Percentiles rank a stretch among this genome's conserved stretches.
phyloP scores from a whole-genome alignment of 2,888 invertebrate species.

The Pammene fasciana region DNA sequence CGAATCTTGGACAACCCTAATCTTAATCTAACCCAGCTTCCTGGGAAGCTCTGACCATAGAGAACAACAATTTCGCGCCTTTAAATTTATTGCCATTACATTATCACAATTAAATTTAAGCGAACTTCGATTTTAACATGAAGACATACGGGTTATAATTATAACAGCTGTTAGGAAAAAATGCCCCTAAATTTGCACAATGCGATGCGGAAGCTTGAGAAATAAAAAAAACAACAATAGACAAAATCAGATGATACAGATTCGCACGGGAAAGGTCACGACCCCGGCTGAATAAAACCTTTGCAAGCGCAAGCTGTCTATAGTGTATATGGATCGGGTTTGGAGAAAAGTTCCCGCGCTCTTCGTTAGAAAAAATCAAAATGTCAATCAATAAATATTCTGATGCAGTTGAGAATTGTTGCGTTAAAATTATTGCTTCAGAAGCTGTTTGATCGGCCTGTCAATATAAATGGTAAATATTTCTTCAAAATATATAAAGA shows the following conservation, averaged over 20 bases:
- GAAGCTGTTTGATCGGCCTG: too few species aligned
- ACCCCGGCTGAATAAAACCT: conserved; percentile 53
- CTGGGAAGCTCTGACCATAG: conserved; percentile 38
- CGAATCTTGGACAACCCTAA: conserved; percentile 40
- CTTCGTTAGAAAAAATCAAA: conserved; percentile 14
- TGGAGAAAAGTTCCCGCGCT: conserved; percentile 24
- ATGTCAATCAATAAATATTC: conserved; percentile 18
- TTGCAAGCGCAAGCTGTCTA: conserved; percentile 46
- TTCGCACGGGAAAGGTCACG: conserved; percentile 74
- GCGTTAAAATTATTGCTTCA: not conserved
- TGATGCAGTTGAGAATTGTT: not conserved
- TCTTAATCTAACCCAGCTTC: conserved; percentile 30
- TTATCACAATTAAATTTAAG: not conserved
- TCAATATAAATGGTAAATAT: too few species aligned
- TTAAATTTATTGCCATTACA: conserved; percentile 42
- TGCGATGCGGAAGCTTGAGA: conserved; percentile 61
- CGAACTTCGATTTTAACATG: not conserved
- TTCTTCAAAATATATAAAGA: not conserved
- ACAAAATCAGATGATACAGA: conserved; percentile 71
- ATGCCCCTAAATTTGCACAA: conserved; percentile 47
- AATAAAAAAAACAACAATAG: conserved; percentile 67
- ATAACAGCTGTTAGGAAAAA: not conserved
- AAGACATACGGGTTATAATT: not conserved
- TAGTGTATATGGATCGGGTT: conserved; percentile 49
- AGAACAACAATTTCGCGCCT: conserved; percentile 46